Percentiles rank a stretch among this genome's conserved stretches.
phyloP scores from a whole-genome alignment of 1,140 invertebrate genomes.

The Cyclina sinensis region DNA sequence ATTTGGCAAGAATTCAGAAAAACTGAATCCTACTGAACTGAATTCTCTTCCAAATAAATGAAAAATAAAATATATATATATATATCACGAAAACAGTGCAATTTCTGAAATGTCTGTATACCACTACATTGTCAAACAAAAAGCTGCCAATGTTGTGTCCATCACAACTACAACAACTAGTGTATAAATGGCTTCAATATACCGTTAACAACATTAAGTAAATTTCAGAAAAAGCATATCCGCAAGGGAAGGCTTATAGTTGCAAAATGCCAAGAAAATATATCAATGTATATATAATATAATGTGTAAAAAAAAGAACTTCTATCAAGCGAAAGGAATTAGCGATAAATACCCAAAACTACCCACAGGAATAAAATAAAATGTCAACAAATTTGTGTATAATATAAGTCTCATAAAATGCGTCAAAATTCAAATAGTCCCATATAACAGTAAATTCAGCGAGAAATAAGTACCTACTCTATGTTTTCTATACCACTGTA shows the following conservation, averaged over 20 bases:
- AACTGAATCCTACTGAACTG: too few species aligned
- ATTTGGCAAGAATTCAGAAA: too few species aligned
- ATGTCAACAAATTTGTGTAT: neutral
- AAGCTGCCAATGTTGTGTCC: too few species aligned
- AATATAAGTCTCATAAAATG: neutral
- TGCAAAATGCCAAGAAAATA: neutral
- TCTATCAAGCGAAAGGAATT: conserved; percentile 7
- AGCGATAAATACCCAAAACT: neutral
- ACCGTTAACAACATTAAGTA: too few species aligned
- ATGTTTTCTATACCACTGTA: neutral
- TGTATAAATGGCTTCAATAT: too few species aligned
- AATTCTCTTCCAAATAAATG: too few species aligned
- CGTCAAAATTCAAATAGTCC: neutral
- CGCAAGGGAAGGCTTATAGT: neutral
- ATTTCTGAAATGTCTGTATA: too few species aligned
- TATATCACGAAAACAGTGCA: too few species aligned
- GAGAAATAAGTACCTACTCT: neutral
- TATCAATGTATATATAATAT: neutral
- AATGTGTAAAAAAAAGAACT: neutral
- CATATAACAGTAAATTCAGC: neutral
- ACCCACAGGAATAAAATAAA: conserved; percentile 6
- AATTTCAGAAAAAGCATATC: too few species aligned
- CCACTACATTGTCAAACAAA: too few species aligned
- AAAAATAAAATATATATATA: too few species aligned
- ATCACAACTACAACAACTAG: too few species aligned